Percentiles rank a stretch among this genome's conserved stretches.
These are phyloP conservation scores for Eupithecia subumbrata DNA, from an alignment of 2,888 invertebrate genomes.

Conservation along the genomic window DNA sequence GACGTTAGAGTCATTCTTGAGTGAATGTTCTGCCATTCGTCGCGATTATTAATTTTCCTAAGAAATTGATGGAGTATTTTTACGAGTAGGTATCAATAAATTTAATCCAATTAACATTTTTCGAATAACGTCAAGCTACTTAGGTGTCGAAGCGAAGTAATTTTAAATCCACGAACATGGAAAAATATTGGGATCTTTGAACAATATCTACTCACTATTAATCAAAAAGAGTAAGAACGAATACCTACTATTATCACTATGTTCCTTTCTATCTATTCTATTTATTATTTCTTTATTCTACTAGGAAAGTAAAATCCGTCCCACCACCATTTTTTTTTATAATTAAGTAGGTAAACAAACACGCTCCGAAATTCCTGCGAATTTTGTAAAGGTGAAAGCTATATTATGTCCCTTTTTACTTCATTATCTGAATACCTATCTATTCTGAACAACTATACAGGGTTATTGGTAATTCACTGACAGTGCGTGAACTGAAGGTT, in stretches of 20 bases:
- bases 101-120: conserved; percentile 6
- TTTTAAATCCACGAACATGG: not conserved
- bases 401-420: no score
- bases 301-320: not conserved
- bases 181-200: not conserved
- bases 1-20: not conserved
- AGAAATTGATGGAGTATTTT: not conserved
- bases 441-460: no score
- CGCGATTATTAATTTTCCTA: not conserved
- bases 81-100: conserved; percentile 3
- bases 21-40: not conserved
- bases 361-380: no score
- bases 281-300: no score
- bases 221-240: not conserved
- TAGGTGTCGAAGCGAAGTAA: not conserved
- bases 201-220: not conserved
- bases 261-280: not conserved
- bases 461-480: no score
- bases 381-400: no score
- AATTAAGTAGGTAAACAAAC: no score
- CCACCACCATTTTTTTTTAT: no score
- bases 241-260: not conserved
- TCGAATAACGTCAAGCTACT: not conserved
- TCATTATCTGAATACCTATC: no score
- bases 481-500: no score